These are phyloP conservation scores for Echinops telfairi DNA, from an alignment of 2,113 vertebrate species.

Conservation along the genomic window DNA sequence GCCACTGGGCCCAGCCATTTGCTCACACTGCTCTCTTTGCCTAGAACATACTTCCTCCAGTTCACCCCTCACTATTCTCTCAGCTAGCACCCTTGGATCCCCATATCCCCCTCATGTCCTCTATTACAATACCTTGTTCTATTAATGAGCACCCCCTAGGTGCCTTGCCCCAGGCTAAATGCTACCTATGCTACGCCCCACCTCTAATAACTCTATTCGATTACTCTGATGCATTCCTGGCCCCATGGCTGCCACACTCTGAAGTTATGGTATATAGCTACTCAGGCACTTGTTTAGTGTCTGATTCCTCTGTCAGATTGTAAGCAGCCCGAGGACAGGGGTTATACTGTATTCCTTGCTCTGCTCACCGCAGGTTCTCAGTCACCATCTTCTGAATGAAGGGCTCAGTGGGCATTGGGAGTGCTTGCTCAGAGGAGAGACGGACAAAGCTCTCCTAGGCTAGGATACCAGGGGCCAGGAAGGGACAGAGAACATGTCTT, in stretches of 20 bases:
- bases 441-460: not conserved
- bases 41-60: not conserved
- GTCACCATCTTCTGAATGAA: not conserved
- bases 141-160: not conserved
- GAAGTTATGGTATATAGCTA: not conserved
- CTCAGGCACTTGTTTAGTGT: not conserved
- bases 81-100: not conserved
- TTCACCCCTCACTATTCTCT: not conserved
- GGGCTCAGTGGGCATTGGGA: not conserved
- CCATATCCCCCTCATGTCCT: not conserved
- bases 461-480: not conserved
- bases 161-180: not conserved
- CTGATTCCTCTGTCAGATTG: not conserved
- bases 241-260: not conserved
- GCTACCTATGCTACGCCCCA: not conserved
- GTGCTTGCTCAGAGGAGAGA: not conserved
- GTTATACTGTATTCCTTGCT: not conserved
- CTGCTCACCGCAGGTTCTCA: not conserved
- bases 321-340: not conserved
- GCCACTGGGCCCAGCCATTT: not conserved
- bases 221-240: no score
- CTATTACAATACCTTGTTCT: accelerated
- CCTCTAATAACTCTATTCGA: not conserved
- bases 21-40: not conserved
- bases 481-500: not conserved